These are phyloP conservation scores for Zoroaster sp. DNA, from an alignment of 53 echinoderm and acorn worm species.

Conservation along the genomic window DNA sequence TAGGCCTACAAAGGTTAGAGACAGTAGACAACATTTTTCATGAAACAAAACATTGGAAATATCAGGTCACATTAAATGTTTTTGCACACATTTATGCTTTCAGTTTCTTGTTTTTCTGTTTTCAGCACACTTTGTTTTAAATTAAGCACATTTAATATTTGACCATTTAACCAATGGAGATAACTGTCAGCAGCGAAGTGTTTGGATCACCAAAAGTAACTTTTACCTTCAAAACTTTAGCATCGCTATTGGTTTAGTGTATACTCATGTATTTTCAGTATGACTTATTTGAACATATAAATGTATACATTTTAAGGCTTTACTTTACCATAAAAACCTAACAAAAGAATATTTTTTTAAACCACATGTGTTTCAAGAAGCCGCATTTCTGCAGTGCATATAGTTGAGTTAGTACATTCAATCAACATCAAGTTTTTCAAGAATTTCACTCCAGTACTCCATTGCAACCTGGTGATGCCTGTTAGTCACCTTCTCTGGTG, in stretches of 20 bases:
- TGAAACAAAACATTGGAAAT: no score
- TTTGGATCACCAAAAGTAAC: background rate
- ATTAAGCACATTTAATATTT: background rate
- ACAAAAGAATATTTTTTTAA: no score
- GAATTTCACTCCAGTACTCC: conserved; percentile 27
- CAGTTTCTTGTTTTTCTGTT: background rate
- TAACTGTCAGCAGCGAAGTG: background rate
- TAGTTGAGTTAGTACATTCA: background rate
- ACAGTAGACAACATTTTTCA: no score
- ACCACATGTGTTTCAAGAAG: no score
- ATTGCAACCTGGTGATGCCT: conserved; percentile 30
- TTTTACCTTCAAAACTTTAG: background rate
- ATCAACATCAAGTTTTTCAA: conserved; percentile 9
- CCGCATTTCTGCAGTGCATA: no score
- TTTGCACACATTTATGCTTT: background rate
- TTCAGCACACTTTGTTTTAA: background rate
- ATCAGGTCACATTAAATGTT: no score
- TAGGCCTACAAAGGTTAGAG: no score
- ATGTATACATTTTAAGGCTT: no score
- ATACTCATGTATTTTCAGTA: background rate
- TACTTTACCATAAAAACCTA: no score
- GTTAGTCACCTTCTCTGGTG: conserved; percentile 30
- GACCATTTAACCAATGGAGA: background rate
- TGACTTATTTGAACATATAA: no score
- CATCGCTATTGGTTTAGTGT: background rate